Conservation (phyloP, 2,113 vertebrate species). For the Heptranchias perlo region DNA sequence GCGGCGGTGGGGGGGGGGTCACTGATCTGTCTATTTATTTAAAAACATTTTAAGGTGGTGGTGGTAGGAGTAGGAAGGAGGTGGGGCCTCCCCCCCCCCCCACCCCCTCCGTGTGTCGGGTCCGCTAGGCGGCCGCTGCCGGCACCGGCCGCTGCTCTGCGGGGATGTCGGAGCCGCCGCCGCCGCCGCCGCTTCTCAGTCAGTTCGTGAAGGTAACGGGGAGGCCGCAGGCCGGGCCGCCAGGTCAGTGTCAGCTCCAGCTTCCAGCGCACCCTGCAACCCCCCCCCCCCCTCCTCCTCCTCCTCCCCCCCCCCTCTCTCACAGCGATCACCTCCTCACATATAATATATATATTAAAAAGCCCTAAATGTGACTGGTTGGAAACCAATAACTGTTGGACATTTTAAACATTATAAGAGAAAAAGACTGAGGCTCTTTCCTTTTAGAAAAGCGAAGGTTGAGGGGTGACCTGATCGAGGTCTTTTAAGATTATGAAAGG, state of each 20-base stretch:
- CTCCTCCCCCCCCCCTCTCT: too few species aligned
- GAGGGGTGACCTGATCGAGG: too few species aligned
- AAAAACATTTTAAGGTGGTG: too few species aligned
- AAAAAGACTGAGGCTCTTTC: too few species aligned
- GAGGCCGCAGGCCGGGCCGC: conserved; percentile 63
- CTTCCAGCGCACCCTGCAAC: too few species aligned
- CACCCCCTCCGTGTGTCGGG: background rate
- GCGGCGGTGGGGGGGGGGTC: background rate
- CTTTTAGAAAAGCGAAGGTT: too few species aligned
- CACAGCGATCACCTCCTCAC: conserved; percentile 37
- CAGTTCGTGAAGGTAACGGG: conserved; percentile 75
- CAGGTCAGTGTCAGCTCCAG: conserved; percentile 65
- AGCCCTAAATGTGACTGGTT: background rate
- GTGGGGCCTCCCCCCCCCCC: too few species aligned
- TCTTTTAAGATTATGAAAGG: too few species aligned
- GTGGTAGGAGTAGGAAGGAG: too few species aligned
- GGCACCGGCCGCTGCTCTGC: background rate
- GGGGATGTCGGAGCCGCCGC: conserved; percentile 19
- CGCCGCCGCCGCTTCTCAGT: conserved; percentile 49
- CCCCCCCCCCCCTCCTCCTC: background rate
- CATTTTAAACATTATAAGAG: too few species aligned
- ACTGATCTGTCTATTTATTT: too few species aligned
- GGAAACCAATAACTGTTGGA: background rate
- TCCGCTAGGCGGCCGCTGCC: background rate
- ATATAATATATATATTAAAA: background rate